Evolutionary conservation across 2,797 vertebrate species (phyloP).

Genomic region (Aeoliscus strigatus): DNA sequence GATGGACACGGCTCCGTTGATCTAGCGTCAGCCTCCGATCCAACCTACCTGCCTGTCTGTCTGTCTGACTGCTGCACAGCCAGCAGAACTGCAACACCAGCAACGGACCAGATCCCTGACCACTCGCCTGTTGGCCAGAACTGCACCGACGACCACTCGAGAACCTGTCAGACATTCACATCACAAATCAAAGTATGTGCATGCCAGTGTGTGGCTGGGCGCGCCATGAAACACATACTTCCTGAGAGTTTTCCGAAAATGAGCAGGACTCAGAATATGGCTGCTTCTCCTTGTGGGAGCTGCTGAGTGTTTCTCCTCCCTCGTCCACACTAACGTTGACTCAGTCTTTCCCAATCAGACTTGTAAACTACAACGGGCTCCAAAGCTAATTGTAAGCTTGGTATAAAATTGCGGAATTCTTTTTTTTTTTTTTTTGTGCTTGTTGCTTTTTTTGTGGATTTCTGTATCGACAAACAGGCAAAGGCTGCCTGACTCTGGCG

Average conservation of each 20-base stretch:
- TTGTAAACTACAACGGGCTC: slow-evolving; percentile 49
- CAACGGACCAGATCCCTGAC: slow-evolving; percentile 56
- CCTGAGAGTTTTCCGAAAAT: slow-evolving; percentile 47
- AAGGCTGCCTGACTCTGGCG: slow-evolving; percentile 55
- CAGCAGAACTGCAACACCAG: slow-evolving; percentile 58
- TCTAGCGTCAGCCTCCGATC: slow-evolving; percentile 51
- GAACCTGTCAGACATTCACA: slow-evolving; percentile 33
- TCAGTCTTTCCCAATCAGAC: slow-evolving; percentile 32
- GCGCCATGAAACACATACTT: slow-evolving; percentile 25
- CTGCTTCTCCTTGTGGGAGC: slow-evolving; percentile 33
- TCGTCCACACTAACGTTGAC: slow-evolving; percentile 39
- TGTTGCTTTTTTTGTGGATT: slow-evolving; percentile 53
- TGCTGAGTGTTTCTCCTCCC: slow-evolving; percentile 11
- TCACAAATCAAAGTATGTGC: slow-evolving; percentile 15
- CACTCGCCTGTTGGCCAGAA: slow-evolving; percentile 48
- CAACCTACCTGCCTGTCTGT: slow-evolving; percentile 57
- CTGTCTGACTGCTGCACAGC: slow-evolving; percentile 58
- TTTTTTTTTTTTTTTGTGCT: slow-evolving; percentile 32
- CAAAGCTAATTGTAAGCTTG: slow-evolving; percentile 73
- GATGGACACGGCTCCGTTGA: slow-evolving; percentile 73
- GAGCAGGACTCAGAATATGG: slow-evolving; percentile 63
- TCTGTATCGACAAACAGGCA: slow-evolving; percentile 54
- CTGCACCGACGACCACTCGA: slow-evolving; percentile 38
- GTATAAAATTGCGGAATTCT: slow-evolving; percentile 48
- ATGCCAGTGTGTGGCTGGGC: slow-evolving; percentile 46